Evolutionary conservation across 2,113 vertebrate species (phyloP), one percentile per base, ranked within the genome.

Genomic region (Bufo bufo): DNA sequence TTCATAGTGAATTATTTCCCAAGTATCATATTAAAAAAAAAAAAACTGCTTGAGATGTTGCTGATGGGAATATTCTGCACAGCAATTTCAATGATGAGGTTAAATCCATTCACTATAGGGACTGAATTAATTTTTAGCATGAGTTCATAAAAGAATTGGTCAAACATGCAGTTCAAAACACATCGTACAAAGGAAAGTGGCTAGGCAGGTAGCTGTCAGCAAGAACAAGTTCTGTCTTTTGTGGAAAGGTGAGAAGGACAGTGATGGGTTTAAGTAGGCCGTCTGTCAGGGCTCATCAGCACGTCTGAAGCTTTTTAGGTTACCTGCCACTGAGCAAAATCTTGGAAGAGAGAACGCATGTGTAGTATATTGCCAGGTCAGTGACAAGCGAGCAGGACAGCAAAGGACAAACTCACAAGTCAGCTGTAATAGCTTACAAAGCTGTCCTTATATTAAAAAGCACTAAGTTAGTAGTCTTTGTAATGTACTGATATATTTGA

Each of bases 11-110:
- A 52, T 33, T 6, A 13, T 77, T 77, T 50, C 74, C 17, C 19
- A 61, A 52, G 52, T 61, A 17, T 65, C 61, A 12, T 4, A 61
- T 17, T 6, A 20, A 20, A 7, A 65, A 77, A 14, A 10, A 33
- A 33, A 33, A 33, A 1, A 14, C n/a, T 49, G 74, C 19, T 20
- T 50, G 59, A 85, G 43, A 52, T 80, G 79, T 23, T 56, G 45
- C 78, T 9, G 81, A 59, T 78, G 56, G 77, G 72, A 74, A 59
- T 81, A 89, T 69, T 14, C 90, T 9, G 52, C 59, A 84, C 90
- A 89, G 75, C 56, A 89, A 71, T 85, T 79, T n/a, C 17, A 33
- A 33, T 61, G 80, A 80, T 79, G 72, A 33, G 87, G 12, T 43
- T 66, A 87, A 87, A 14, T 71, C 45, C 80, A 33, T 85, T 82